These are phyloP conservation scores for Physella acuta DNA, from an alignment of 1,140 invertebrate genomes.

Conservation along the genomic window DNA sequence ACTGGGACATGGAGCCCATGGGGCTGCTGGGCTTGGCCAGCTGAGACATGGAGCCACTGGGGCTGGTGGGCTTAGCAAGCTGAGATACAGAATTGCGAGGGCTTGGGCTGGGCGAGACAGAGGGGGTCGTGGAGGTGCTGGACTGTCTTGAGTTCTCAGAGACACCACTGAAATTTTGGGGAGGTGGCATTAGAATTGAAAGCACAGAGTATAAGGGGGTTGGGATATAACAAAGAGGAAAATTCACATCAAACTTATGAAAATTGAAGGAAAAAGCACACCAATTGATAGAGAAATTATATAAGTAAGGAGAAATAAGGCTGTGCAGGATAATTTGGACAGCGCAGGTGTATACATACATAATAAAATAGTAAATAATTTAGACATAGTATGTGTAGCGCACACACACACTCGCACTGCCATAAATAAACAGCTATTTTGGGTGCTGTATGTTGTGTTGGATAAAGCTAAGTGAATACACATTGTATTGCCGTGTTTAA, in stretches of 20 bases:
- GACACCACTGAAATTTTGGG: slow-evolving; percentile 11
- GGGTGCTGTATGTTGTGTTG: too few relatives aligned
- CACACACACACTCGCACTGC: too few relatives aligned
- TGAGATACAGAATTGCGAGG: slow-evolving; percentile 21
- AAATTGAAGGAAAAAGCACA: background rate
- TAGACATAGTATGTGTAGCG: too few relatives aligned
- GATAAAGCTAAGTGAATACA: too few relatives aligned
- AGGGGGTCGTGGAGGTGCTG: slow-evolving; percentile 25
- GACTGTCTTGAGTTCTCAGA: slow-evolving; percentile 16
- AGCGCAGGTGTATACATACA: too few relatives aligned
- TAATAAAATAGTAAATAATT: too few relatives aligned
- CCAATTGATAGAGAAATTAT: too few relatives aligned
- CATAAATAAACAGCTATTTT: too few relatives aligned
- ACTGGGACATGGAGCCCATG: slow-evolving; percentile 11
- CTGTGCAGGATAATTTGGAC: too few relatives aligned
- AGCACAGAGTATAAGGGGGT: background rate
- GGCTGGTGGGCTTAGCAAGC: slow-evolving; percentile 19
- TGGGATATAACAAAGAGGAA: background rate
- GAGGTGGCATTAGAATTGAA: background rate
- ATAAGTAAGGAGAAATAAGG: too few relatives aligned
- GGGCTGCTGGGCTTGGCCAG: slow-evolving; percentile 14
- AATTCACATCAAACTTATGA: background rate
- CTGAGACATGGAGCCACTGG: slow-evolving; percentile 18
- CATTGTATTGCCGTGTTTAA: too few relatives aligned
- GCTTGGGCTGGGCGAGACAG: slow-evolving; percentile 17